phyloP scores from a whole-genome alignment of 2,888 invertebrate species.

The Aporophyla lueneburgensis region DNA sequence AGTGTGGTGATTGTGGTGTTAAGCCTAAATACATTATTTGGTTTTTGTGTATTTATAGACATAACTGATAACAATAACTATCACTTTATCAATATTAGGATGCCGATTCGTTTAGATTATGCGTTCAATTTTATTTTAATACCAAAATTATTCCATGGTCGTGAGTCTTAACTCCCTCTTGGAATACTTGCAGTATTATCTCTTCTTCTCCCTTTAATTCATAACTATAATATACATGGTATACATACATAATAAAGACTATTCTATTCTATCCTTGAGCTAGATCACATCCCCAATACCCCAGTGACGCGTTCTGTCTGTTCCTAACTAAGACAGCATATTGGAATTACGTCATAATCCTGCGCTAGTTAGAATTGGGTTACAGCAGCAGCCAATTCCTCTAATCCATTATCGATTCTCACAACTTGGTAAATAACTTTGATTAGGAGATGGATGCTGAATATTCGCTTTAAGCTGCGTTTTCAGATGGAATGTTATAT shows the following conservation, averaged over 20 bases:
- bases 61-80: too few species aligned
- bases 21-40: too few species aligned
- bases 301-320: conserved; percentile 31
- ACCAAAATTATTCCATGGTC: too few species aligned
- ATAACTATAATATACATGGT: neutral
- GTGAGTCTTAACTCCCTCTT: neutral
- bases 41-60: too few species aligned
- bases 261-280: neutral
- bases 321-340: conserved; percentile 36
- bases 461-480: conserved; percentile 1
- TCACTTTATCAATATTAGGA: too few species aligned
- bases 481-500: neutral
- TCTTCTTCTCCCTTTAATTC: neutral
- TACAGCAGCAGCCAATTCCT: conserved; percentile 43
- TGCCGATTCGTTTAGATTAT: neutral
- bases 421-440: conserved; percentile 28
- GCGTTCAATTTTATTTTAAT: too few species aligned
- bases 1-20: neutral
- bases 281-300: conserved; percentile 25
- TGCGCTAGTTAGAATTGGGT: conserved; percentile 55
- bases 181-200: neutral
- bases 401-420: conserved; percentile 49
- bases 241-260: neutral
- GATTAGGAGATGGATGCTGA: conserved; percentile 12
- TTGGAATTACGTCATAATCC: conserved; percentile 45